Conservation (phyloP, 2,113 vertebrate genomes). For the Probosciger aterrimus region DNA sequence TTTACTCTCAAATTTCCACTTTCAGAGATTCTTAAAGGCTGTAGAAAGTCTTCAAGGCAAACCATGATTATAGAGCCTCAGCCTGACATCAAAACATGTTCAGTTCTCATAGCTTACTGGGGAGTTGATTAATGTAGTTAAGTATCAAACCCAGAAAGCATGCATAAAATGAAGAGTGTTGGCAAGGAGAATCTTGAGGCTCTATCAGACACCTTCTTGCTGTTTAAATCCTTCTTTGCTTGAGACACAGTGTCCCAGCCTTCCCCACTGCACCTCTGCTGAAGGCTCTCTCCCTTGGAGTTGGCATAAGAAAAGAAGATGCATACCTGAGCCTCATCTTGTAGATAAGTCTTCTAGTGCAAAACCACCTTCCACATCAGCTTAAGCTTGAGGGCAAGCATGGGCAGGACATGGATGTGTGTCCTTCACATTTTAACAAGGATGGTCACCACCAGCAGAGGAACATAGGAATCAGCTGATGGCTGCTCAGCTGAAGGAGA, state of each 20-base stretch:
- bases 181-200: not conserved
- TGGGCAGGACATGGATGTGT: not conserved
- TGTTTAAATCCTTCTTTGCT: not conserved
- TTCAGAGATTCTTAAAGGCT: not conserved
- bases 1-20: not conserved
- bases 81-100: not conserved
- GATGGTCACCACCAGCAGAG: not conserved
- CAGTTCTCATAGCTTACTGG: not conserved
- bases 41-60: not conserved
- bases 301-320: not conserved
- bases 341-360: not conserved
- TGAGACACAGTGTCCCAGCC: not conserved
- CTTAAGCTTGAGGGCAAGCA: not conserved
- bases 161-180: not conserved
- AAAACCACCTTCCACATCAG: not conserved
- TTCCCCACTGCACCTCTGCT: not conserved
- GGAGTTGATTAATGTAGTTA: not conserved
- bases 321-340: fast-evolving
- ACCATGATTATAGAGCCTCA: not conserved
- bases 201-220: not conserved
- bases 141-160: not conserved
- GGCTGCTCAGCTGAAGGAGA: not conserved
- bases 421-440: not conserved
- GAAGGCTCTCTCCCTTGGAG: not conserved
- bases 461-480: not conserved